Base-by-base conservation (phyloP, 2,113 vertebrate species). In the Lycocorax pyrrhopterus region DNA sequence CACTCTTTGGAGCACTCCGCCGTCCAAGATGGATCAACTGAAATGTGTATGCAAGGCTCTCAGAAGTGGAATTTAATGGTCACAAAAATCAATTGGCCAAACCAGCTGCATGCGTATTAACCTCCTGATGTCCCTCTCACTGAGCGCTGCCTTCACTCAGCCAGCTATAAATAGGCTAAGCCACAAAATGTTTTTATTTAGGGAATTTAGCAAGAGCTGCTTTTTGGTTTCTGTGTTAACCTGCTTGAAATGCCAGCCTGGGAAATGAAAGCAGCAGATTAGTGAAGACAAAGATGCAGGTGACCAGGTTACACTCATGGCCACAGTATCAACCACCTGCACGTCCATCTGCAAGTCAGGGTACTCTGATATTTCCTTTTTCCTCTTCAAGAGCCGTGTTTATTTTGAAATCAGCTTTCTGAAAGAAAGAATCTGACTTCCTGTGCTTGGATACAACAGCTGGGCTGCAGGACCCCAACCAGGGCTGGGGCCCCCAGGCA, bases 61-160 rank as follows among this genome's bases (percentile, higher is more conserved):
- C 58, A 78, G 67, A 94, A 97, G 86, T 73, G 58, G 84, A 96
- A 95, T 95, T 90, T 96, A 97, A 97, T 81, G 83, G 90, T 66
- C 96, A 63, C 88, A 92, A 96, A 93, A 97, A 95, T 96, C 92
- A 94, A 93, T 79, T 95, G 96, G 94, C 90, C 90, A 93, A 96
- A 78, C 84, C 96, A 93, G 95, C 76, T 90, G 66, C 60, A 94
- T 46, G 35, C 76, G 63, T 72, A 96, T 96, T 95, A 96, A 88
- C 94, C 89, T 89, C 94, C 78, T 21, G 13, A 82, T 53, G 62
- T 82, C 94, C 68, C 83, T 86, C 94, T 93, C 90, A 87, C 71
- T 29, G 58, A 95, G 53, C 1, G 66, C 84, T 37, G 25, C 71
- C 72, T 96, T 89, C 85, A 22, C 59, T 89, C 69, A 72, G 87